A percentile compares a stretch with the other conserved stretches of the same genome.
Evolutionary conservation across 2,888 invertebrate species (phyloP).

Genomic region (Tethea ocularis): DNA sequence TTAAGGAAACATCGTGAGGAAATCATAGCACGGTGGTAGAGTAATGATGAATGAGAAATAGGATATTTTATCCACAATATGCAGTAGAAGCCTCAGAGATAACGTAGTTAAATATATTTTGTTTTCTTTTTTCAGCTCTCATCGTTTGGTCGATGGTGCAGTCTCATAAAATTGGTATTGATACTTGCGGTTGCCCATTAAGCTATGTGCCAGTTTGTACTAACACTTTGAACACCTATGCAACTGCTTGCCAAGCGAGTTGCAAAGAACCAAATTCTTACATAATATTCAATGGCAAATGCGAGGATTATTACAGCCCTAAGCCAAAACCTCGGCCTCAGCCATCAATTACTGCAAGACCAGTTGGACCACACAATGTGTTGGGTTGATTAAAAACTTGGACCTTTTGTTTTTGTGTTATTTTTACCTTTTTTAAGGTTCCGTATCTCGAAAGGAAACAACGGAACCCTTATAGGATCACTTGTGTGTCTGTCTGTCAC

Average conservation of each 20-base stretch:
- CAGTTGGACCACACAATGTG: background rate
- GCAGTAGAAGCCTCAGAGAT: too few species aligned
- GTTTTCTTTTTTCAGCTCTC: background rate
- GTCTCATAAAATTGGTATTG: background rate
- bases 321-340: background rate
- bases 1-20: too few species aligned
- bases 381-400: background rate
- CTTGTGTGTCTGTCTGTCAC: too few species aligned
- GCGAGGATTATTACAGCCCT: conserved; percentile 8
- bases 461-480: too few species aligned
- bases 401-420: background rate
- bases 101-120: background rate
- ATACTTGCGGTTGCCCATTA: background rate
- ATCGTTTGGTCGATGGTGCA: background rate
- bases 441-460: too few species aligned
- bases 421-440: too few species aligned
- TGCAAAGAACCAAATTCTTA: conserved; percentile 12
- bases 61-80: too few species aligned
- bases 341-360: background rate
- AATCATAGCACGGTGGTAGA: too few species aligned
- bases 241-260: conserved; percentile 21
- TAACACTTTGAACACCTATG: conserved; percentile 28
- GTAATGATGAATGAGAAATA: too few species aligned
- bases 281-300: conserved; percentile 21
- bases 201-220: conserved; percentile 25